Evolutionary conservation across 2,888 invertebrate species (phyloP).

Genomic region (Palloptera scutellata): DNA sequence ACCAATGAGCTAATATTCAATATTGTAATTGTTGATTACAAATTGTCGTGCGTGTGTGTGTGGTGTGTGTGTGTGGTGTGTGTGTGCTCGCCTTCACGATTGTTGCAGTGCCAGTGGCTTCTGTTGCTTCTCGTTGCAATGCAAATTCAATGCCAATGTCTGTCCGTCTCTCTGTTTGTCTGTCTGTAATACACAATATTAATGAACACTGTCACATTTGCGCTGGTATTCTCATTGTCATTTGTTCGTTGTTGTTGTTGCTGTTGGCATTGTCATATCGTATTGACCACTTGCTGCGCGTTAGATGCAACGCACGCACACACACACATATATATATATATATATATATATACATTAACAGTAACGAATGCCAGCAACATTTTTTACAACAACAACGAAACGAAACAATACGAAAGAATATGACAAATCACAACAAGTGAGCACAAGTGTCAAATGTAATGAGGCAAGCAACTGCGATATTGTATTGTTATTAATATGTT

Average conservation of each 20-base stretch:
- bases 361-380: slow-evolving; percentile 9
- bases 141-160: no score
- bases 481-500: slow-evolving; percentile 56
- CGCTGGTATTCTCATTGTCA: slow-evolving; percentile 37
- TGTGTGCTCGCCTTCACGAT: slow-evolving; percentile 3
- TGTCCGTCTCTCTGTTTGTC: neutral
- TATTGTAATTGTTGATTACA: slow-evolving; percentile 56
- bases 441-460: slow-evolving; percentile 38
- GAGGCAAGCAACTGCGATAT: slow-evolving; percentile 26
- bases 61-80: no score
- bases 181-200: slow-evolving; percentile 34
- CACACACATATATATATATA: neutral
- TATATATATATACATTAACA: slow-evolving; percentile 5
- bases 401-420: neutral
- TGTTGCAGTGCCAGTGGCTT: no score
- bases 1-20: slow-evolving; percentile 57
- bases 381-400: no score
- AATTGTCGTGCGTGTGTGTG: slow-evolving; percentile 50
- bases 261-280: slow-evolving; percentile 28
- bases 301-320: slow-evolving; percentile 35
- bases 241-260: slow-evolving; percentile 31
- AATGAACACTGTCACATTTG: slow-evolving; percentile 48
- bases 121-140: no score
- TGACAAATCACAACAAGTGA: slow-evolving; percentile 57
- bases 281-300: slow-evolving; percentile 43